Percentiles rank a stretch among this genome's conserved stretches.
Conservation (phyloP, 1,140 invertebrate genomes). For the Aphelenchoides fujianensis region DNA sequence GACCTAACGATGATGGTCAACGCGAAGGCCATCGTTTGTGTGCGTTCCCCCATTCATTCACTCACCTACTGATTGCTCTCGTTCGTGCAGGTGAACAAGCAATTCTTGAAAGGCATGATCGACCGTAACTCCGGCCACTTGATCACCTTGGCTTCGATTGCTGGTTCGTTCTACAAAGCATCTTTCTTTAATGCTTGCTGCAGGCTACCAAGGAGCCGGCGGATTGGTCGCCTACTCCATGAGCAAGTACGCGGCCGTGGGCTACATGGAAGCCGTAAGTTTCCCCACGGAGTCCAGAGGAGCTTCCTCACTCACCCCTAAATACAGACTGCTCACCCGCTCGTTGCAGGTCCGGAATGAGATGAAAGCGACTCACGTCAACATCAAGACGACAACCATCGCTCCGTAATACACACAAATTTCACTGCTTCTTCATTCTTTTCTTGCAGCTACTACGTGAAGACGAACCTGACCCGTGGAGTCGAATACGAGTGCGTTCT, state of each 20-base stretch:
- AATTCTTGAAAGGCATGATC: constrained; percentile 76
- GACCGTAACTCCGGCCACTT: constrained; percentile 79
- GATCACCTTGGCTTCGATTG: constrained; percentile 85
- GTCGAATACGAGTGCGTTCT: constrained; percentile 30
- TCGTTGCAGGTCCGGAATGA: too few species aligned
- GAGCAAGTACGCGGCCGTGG: constrained; percentile 86
- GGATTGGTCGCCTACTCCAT: constrained; percentile 87
- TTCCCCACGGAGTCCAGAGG: too few species aligned
- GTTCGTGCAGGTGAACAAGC: neutral
- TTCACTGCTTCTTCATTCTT: constrained; percentile 8
- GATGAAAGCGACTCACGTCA: constrained; percentile 20
- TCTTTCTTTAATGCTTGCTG: too few species aligned
- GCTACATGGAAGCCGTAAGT: constrained; percentile 77
- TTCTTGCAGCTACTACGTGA: constrained; percentile 20
- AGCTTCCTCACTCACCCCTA: too few species aligned
- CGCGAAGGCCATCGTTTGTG: constrained; percentile 8
- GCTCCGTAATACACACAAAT: too few species aligned
- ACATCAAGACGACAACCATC: constrained; percentile 27
- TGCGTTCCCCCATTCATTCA: neutral
- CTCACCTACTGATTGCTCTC: too few species aligned
- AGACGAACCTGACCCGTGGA: constrained; percentile 22
- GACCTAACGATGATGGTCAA: constrained; percentile 20
- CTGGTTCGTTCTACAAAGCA: too few species aligned
- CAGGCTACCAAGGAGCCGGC: constrained; percentile 68
- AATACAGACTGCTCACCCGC: too few species aligned